A percentile compares a stretch with the other conserved stretches of the same genome.
Evolutionary conservation across 2,888 invertebrate species (phyloP).

Genomic region (Balanococcus diminutus): DNA sequence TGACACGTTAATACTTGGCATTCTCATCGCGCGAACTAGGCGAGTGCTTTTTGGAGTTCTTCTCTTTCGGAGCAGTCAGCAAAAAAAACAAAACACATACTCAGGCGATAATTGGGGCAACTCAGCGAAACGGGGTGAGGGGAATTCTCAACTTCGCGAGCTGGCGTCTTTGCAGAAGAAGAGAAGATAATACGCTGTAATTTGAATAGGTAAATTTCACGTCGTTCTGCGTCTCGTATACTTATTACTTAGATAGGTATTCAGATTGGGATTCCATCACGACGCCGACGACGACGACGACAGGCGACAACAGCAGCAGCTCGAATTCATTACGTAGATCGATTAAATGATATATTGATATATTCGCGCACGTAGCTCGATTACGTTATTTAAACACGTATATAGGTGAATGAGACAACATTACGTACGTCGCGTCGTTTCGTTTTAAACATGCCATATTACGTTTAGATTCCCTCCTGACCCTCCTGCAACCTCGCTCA

Average conservation of each 20-base stretch:
- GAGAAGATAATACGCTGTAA: background rate
- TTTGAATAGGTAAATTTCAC: background rate
- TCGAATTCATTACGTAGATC: slow-evolving; percentile 34
- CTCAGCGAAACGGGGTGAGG: background rate
- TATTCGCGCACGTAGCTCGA: slow-evolving; percentile 21
- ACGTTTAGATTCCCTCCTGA: background rate
- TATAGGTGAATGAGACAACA: background rate
- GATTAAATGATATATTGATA: slow-evolving; percentile 11
- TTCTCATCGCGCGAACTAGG: background rate
- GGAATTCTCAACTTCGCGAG: too few species aligned
- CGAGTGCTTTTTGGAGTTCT: slow-evolving; percentile 4
- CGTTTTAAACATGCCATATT: background rate
- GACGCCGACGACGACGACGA: background rate
- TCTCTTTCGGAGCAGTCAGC: too few species aligned
- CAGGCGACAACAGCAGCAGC: background rate
- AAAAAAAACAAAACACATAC: background rate
- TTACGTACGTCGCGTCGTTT: background rate
- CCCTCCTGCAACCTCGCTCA: background rate
- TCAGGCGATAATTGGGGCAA: background rate
- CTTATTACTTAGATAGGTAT: background rate
- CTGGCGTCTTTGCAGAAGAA: background rate
- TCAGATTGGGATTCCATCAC: background rate
- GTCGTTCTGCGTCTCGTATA: background rate
- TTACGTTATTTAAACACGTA: slow-evolving; percentile 18
- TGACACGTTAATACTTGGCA: background rate